Evolutionary conservation across 92 coral and sea anemone species (phyloP).

Genomic region (Actinostola sp.): DNA sequence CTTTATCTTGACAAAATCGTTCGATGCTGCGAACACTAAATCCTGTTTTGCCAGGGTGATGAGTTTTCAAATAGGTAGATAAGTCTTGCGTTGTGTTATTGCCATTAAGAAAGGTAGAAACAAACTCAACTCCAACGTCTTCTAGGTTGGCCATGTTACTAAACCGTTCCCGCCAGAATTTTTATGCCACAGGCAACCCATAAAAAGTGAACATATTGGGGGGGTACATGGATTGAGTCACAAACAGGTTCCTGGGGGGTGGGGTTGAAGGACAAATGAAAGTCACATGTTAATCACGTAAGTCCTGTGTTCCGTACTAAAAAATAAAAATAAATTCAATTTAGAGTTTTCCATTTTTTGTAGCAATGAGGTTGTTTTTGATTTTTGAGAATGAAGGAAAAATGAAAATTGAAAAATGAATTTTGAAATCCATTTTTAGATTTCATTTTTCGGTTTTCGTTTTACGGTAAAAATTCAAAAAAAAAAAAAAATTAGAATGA

Average conservation of each 20-base stretch:
- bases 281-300: too few species aligned
- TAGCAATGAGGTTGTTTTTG: too few species aligned
- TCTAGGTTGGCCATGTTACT: slow-evolving; percentile 17
- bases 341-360: too few species aligned
- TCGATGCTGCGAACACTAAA: slow-evolving; percentile 3
- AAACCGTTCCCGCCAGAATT: background rate
- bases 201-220: background rate
- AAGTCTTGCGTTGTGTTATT: slow-evolving; percentile 1
- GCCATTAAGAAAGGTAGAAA: background rate
- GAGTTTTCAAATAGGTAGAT: background rate
- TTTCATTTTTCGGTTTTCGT: background rate
- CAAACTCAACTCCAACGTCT: slow-evolving; percentile 19
- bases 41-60: slow-evolving; percentile 8
- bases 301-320: too few species aligned
- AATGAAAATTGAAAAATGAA: too few species aligned
- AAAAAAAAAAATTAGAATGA: background rate
- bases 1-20: slow-evolving; percentile 1
- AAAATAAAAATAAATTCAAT: too few species aligned
- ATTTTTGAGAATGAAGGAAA: too few species aligned
- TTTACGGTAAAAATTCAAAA: background rate
- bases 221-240: too few species aligned
- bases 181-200: background rate
- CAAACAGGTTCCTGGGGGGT: too few species aligned
- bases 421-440: too few species aligned
- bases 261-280: too few species aligned